Conservation (phyloP, 2,797 vertebrate genomes). For the Megaceryle alcyon region DNA sequence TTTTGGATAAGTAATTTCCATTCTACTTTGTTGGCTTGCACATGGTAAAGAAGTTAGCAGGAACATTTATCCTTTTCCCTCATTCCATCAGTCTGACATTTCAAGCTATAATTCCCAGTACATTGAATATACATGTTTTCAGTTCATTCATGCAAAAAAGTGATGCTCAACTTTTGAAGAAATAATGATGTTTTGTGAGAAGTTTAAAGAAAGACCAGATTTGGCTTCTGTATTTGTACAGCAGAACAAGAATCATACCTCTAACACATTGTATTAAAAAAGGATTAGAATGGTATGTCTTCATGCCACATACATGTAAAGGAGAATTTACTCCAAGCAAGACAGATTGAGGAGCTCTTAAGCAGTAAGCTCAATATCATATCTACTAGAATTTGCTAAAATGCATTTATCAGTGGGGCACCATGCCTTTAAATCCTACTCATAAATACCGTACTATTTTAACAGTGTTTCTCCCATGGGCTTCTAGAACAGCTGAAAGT, state of each 20-base stretch:
- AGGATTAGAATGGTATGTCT: conserved; percentile 7
- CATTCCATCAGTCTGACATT: conserved; percentile 48
- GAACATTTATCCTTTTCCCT: conserved; percentile 50
- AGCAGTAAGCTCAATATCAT: not conserved
- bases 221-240: conserved; percentile 1
- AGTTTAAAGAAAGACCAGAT: conserved; percentile 10
- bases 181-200: conserved; percentile 11
- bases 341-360: conserved; percentile 4
- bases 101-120: conserved; percentile 26
- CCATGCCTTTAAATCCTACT: not conserved
- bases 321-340: conserved; percentile 6
- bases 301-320: not conserved
- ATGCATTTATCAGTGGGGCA: not conserved
- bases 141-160: not conserved
- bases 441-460: not conserved
- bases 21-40: conserved; percentile 47
- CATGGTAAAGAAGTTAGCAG: conserved; percentile 59
- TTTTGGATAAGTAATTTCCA: conserved; percentile 54
- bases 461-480: not conserved
- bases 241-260: conserved; percentile 17
- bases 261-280: not conserved
- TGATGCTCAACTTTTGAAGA: not conserved
- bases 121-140: conserved; percentile 51
- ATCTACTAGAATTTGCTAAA: conserved; percentile 6
- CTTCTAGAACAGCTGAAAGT: not conserved